Percentiles rank a stretch among this genome's conserved stretches.
These are phyloP conservation scores for Neoarius graeffei DNA, from an alignment of 2,113 vertebrate genomes.

Conservation along the genomic window DNA sequence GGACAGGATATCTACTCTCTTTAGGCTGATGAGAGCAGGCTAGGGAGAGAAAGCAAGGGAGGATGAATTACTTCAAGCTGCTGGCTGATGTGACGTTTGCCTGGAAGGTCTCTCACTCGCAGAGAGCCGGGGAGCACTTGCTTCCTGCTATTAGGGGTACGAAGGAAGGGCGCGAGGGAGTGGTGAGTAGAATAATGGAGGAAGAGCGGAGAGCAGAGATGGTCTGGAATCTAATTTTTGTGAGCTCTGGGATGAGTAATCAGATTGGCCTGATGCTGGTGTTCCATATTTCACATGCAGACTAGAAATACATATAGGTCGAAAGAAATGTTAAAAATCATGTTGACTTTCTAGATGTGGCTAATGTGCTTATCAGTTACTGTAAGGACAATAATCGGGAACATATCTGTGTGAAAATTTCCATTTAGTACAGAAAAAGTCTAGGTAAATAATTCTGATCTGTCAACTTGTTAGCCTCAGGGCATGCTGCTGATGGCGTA, in stretches of 20 bases:
- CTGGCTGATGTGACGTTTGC: constrained; percentile 31
- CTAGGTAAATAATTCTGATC: not conserved
- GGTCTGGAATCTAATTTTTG: constrained; percentile 46
- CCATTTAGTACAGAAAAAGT: not conserved
- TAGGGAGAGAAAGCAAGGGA: constrained; percentile 13
- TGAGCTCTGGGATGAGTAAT: constrained; percentile 48
- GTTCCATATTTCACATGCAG: constrained; percentile 36
- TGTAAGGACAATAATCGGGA: not conserved
- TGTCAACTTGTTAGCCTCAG: constrained; percentile 3
- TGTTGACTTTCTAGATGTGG: not conserved
- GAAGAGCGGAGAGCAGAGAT: constrained; percentile 36
- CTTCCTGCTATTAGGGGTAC: constrained; percentile 50
- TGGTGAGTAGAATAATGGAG: constrained; percentile 36
- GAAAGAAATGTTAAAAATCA: constrained; percentile 13
- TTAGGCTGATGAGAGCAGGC: constrained; percentile 34
- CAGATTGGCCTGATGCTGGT: constrained; percentile 42
- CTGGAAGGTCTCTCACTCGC: constrained; percentile 38
- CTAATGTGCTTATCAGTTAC: not conserved
- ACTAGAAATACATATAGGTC: constrained; percentile 26
- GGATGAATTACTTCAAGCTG: constrained; percentile 55
- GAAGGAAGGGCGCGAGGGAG: constrained; percentile 24
- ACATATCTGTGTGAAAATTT: not conserved
- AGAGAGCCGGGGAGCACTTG: constrained; percentile 17
- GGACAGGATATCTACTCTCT: constrained; percentile 44
- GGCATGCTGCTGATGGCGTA: not conserved